phyloP scores from a whole-genome alignment of 2,797 vertebrate genomes.

The Hemitrygon akajei region DNA sequence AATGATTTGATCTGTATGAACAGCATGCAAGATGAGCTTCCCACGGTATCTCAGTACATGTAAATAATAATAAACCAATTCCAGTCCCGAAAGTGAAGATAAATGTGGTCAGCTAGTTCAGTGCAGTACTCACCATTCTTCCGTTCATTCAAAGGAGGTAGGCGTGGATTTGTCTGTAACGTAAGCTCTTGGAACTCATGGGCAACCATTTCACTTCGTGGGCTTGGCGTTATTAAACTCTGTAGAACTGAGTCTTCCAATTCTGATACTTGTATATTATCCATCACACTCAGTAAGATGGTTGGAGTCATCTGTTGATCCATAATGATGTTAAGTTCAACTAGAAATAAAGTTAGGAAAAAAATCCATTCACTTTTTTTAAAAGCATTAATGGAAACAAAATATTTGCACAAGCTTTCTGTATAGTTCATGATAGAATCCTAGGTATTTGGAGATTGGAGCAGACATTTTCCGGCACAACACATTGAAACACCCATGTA shows the following conservation, averaged over 20 bases:
- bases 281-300: constrained; percentile 62
- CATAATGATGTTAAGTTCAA: not conserved
- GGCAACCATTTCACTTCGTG: constrained; percentile 92
- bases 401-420: no score
- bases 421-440: no score
- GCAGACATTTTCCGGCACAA: no score
- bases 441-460: no score
- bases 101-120: not conserved
- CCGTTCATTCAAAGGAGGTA: constrained; percentile 85
- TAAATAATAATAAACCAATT: no score
- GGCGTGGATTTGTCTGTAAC: constrained; percentile 73
- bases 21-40: no score
- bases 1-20: no score
- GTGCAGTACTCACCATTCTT: constrained; percentile 77
- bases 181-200: constrained; percentile 89
- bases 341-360: no score
- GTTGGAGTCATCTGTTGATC: constrained; percentile 34
- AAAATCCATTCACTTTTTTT: no score
- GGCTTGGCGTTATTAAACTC: constrained; percentile 74
- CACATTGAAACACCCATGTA: no score
- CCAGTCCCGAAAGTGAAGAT: not conserved
- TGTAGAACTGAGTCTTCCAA: constrained; percentile 62
- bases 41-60: no score
- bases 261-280: constrained; percentile 59
- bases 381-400: no score